Evolutionary conservation across 2,888 invertebrate genomes (phyloP), one percentile per base, ranked within the genome.

Genomic region (Latheticus oryzae): DNA sequence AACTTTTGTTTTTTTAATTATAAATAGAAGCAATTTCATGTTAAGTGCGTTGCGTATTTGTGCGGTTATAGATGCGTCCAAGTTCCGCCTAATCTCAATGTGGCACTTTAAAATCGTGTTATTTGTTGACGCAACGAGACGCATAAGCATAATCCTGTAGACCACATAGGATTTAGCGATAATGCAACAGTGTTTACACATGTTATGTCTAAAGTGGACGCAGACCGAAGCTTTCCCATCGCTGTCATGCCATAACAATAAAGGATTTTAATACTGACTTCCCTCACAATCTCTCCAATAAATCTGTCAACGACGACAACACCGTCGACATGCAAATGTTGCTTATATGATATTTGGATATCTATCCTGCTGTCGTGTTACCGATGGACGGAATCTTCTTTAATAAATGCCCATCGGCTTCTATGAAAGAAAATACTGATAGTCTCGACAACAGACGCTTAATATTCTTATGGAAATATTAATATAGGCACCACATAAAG

Each of bases 381-480:
- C 51, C 45, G 58, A 45, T 58, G 52, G 43, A 52, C 47, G 40
- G 15, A 37, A 35, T 19, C 56, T 43, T 40, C 63, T 53, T 54
- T 57, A 55, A 61, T 28, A 60, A 64, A 63, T 64, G 64, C 59
- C 54, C 54, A 57, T 19, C 76, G 74, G 75, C 71, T 51, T 59
- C 58, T 60, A 58, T 63, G 61, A 58, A 64, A 62, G 62, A 58
- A 58, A 47, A 52, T 54, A 62, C 58, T 51, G 50, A 33, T 21
- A 33, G 38, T 65, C 68, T 68, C 69, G 73, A 71, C 75, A 75
- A 76, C 76, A 75, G 76, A 75, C 74, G 75, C 74, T 73, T 73
- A 73, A 77, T 77, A 77, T 76, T 74, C 72, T 75, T 76, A 77
- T 76, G 76, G 77, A 77, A 77, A 78, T 78, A 78, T 78, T 76